phyloP scores from a whole-genome alignment of 2,888 invertebrate species.

The Drosophila dives region DNA sequence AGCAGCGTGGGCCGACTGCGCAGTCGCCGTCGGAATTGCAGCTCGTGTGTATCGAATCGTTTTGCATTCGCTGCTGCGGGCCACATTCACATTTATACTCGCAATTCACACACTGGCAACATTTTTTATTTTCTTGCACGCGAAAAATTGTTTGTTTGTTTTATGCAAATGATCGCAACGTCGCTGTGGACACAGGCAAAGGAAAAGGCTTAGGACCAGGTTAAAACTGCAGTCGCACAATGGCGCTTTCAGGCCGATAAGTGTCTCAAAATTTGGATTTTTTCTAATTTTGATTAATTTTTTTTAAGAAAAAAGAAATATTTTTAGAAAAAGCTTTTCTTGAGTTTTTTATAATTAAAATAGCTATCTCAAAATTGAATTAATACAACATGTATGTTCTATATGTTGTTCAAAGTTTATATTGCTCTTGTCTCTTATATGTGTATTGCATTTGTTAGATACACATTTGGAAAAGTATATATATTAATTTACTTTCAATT shows the following conservation, averaged over 20 bases:
- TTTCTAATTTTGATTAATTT: too few relatives aligned
- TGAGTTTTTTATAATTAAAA: neutral
- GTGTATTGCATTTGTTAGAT: neutral
- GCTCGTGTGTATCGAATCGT: constrained; percentile 66
- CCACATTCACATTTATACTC: constrained; percentile 55
- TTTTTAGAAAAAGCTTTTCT: too few relatives aligned
- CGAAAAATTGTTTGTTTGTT: constrained; percentile 72
- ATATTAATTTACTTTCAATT: neutral
- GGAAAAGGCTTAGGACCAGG: constrained; percentile 9
- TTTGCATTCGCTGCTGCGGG: constrained; percentile 67
- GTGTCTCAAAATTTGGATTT: neutral
- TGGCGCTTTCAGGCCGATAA: neutral
- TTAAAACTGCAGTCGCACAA: constrained; percentile 3
- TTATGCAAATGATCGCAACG: constrained; percentile 74
- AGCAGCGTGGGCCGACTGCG: constrained; percentile 50
- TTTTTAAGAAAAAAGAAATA: too few relatives aligned
- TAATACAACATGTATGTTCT: neutral
- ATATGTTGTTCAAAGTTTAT: neutral
- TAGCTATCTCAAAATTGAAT: neutral
- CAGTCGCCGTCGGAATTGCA: constrained; percentile 20
- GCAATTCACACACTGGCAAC: constrained; percentile 39
- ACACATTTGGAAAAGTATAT: neutral
- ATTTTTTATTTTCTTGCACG: constrained; percentile 15
- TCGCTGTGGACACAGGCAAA: constrained; percentile 42
- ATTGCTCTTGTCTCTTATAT: neutral